Evolutionary conservation across 37 sponge, comb jelly and placozoan genomes (phyloP).

Genomic region (Haliclona indistincta): DNA sequence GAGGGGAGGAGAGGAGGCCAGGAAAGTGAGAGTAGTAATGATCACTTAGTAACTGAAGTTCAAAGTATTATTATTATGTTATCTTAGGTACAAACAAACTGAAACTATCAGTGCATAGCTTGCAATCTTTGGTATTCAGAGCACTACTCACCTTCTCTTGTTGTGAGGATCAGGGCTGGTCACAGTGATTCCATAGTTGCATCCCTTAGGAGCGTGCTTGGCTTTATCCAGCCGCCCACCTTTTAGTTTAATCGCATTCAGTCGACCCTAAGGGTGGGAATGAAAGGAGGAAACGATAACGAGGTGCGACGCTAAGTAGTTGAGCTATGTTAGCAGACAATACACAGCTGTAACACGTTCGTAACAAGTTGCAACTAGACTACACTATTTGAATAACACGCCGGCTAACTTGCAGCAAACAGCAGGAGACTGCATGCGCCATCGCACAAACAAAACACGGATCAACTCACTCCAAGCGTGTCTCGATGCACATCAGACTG

Average conservation of each 20-base stretch:
- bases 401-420: not conserved
- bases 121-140: too few relatives aligned
- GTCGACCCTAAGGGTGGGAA: conserved; percentile 26
- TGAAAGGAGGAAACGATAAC: not conserved
- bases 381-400: too few relatives aligned
- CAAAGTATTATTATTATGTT: not conserved
- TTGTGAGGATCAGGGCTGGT: conserved; percentile 67
- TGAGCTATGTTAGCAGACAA: not conserved
- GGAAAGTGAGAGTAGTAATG: not conserved
- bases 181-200: conserved; percentile 59
- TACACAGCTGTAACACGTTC: not conserved
- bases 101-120: too few relatives aligned
- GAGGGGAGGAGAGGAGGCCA: not conserved
- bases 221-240: conserved; percentile 30
- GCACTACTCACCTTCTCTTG: conserved; percentile 77
- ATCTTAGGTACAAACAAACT: not conserved
- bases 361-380: not conserved
- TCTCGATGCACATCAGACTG: conserved; percentile 39
- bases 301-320: too few relatives aligned
- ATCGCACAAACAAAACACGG: not conserved
- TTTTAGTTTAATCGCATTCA: conserved; percentile 64
- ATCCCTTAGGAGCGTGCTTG: conserved; percentile 56
- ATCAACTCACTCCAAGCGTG: conserved; percentile 54
- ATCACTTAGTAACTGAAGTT: not conserved
- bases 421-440: not conserved